Percentiles rank a stretch among this genome's conserved stretches.
Evolutionary conservation across 2,888 invertebrate species (phyloP).

Genomic region (Anarsia innoxiella): DNA sequence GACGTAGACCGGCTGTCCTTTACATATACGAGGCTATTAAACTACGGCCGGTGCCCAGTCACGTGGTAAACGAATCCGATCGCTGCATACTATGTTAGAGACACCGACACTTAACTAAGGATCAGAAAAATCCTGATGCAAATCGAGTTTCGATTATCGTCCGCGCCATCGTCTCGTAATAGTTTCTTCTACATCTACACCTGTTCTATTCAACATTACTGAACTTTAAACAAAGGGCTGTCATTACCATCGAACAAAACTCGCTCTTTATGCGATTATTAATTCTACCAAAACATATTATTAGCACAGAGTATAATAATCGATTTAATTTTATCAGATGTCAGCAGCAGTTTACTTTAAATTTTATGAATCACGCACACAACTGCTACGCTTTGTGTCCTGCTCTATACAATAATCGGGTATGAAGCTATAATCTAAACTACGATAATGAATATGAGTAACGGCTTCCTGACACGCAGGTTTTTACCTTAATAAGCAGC

Average conservation of each 20-base stretch:
- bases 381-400: slow-evolving; percentile 32
- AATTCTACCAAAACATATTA: too few species aligned
- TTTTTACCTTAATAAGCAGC: slow-evolving; percentile 57
- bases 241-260: too few species aligned
- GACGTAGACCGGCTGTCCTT: slow-evolving; percentile 69
- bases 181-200: too few species aligned
- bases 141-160: too few species aligned
- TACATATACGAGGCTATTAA: slow-evolving; percentile 73
- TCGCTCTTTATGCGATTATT: too few species aligned
- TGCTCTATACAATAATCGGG: slow-evolving; percentile 51
- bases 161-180: too few species aligned
- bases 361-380: slow-evolving; percentile 53
- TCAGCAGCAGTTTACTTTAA: slow-evolving; percentile 33
- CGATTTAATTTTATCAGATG: slow-evolving; percentile 38
- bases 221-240: too few species aligned
- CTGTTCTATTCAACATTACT: too few species aligned
- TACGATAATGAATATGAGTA: slow-evolving; percentile 66
- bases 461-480: slow-evolving; percentile 59
- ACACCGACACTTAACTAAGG: slow-evolving; percentile 37
- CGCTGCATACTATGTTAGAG: slow-evolving; percentile 56
- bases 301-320: too few species aligned
- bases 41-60: slow-evolving; percentile 65
- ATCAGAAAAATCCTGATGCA: slow-evolving; percentile 27
- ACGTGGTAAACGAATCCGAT: slow-evolving; percentile 73
- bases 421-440: slow-evolving; percentile 64